phyloP scores from a whole-genome alignment of 2,113 vertebrate genomes.

The Ancistrus triradiatus region DNA sequence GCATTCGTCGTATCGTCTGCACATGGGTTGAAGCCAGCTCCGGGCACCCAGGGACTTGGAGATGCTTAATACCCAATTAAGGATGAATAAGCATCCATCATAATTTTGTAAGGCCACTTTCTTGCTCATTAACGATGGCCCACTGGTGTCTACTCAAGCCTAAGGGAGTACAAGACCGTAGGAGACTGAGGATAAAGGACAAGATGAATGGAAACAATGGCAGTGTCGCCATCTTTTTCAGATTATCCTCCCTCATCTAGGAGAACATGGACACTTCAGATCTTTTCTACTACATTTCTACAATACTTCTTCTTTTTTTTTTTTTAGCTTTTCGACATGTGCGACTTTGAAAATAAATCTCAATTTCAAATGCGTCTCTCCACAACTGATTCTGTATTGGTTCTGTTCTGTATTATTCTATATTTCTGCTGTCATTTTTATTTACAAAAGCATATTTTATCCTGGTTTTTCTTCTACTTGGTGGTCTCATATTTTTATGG shows the following conservation, averaged over 20 bases:
- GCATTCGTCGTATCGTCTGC: not conserved
- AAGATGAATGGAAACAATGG: not conserved
- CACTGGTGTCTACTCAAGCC: conserved; percentile 1
- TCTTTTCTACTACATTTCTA: no score
- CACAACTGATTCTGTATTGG: no score
- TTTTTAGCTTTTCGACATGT: not conserved
- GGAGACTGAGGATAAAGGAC: not conserved
- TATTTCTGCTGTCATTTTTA: not conserved
- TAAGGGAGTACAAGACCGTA: not conserved
- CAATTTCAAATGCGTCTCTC: not conserved
- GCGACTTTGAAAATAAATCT: not conserved
- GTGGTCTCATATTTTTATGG: no score
- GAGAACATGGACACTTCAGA: conserved; percentile 10
- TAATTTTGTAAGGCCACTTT: conserved; percentile 14
- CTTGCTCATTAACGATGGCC: conserved; percentile 14
- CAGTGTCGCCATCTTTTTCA: not conserved
- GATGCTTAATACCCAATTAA: conserved; percentile 33
- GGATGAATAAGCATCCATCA: conserved; percentile 33
- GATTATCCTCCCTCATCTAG: not conserved
- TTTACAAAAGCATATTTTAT: no score
- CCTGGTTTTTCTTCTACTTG: not conserved
- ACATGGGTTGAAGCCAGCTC: not conserved
- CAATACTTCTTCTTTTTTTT: no score
- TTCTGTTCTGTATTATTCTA: not conserved
- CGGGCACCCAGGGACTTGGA: conserved; percentile 17